phyloP scores from a whole-genome alignment of 2,888 invertebrate genomes.

The Catotricha subobsoleta region DNA sequence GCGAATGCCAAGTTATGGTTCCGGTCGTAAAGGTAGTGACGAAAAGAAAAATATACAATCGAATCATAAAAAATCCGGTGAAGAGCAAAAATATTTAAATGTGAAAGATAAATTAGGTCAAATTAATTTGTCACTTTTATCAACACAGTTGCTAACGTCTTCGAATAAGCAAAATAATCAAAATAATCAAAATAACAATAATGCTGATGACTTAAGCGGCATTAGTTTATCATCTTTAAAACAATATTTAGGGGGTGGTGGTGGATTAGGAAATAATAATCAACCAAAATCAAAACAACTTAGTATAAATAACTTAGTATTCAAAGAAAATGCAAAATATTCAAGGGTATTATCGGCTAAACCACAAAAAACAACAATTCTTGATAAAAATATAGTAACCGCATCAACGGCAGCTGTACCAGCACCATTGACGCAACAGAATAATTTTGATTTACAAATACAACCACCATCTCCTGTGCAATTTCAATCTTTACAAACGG shows the following conservation, averaged over 20 bases:
- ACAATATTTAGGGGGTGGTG: no score
- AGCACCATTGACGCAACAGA: no score
- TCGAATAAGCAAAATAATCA: background rate
- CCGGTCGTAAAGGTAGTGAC: slow-evolving; percentile 6
- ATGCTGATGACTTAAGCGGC: background rate
- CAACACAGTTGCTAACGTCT: slow-evolving; percentile 8
- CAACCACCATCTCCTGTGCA: slow-evolving; percentile 20
- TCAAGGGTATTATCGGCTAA: slow-evolving; percentile 12
- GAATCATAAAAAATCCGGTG: background rate
- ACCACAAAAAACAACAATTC: slow-evolving; percentile 7
- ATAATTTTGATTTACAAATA: slow-evolving; percentile 5
- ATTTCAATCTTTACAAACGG: slow-evolving; percentile 24
- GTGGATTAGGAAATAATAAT: background rate
- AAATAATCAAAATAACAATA: background rate
- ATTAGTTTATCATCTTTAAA: background rate
- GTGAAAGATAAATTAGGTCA: slow-evolving; percentile 7
- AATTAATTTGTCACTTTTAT: slow-evolving; percentile 10
- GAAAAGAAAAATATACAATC: background rate
- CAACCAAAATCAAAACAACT: slow-evolving; percentile 7
- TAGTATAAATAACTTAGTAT: slow-evolving; percentile 13
- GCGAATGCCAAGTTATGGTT: slow-evolving; percentile 7
- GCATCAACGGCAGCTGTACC: slow-evolving; percentile 9
- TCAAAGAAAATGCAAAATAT: slow-evolving; percentile 9
- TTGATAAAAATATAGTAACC: background rate
- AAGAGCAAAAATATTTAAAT: background rate